Evolutionary conservation across 2,888 invertebrate genomes (phyloP).

Genomic region (Volucella zonaria): DNA sequence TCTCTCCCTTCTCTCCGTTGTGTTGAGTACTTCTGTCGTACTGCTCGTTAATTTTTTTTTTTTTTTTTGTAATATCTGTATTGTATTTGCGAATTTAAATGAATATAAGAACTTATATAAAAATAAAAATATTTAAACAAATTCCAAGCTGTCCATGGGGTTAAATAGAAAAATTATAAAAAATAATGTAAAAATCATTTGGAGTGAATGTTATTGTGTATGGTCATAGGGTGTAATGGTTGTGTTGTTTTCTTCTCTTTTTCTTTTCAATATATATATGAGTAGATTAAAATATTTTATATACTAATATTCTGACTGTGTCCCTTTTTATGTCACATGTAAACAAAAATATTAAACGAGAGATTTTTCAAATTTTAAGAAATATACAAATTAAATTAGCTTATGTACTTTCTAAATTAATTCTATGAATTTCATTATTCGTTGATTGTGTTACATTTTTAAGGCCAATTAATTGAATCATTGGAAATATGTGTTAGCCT

Average conservation of each 20-base stretch:
- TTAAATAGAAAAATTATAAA: conserved; percentile 42
- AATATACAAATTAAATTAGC: too few relatives aligned
- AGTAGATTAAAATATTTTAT: conserved; percentile 18
- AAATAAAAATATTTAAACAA: conserved; percentile 34
- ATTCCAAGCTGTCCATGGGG: conserved; percentile 52
- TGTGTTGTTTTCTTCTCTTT: conserved; percentile 36
- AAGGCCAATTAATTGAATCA: too few relatives aligned
- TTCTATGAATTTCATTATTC: too few relatives aligned
- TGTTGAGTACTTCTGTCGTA: conserved; percentile 65
- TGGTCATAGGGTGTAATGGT: conserved; percentile 49
- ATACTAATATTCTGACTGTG: conserved; percentile 18
- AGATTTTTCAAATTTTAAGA: conserved; percentile 9
- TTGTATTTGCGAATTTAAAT: not conserved
- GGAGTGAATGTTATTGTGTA: conserved; percentile 52
- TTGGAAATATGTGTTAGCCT: too few relatives aligned
- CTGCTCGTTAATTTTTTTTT: conserved; percentile 48
- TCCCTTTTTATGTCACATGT: conserved; percentile 1
- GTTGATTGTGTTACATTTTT: too few relatives aligned
- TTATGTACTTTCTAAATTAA: too few relatives aligned
- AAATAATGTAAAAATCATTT: not conserved
- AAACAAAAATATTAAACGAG: conserved; percentile 11
- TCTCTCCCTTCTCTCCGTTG: conserved; percentile 53
- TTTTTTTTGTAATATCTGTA: conserved; percentile 34
- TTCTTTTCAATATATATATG: conserved; percentile 6
- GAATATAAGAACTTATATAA: conserved; percentile 39